Evolutionary conservation across 2,888 invertebrate species (phyloP).

Genomic region (Xestoiulus laeticollis): DNA sequence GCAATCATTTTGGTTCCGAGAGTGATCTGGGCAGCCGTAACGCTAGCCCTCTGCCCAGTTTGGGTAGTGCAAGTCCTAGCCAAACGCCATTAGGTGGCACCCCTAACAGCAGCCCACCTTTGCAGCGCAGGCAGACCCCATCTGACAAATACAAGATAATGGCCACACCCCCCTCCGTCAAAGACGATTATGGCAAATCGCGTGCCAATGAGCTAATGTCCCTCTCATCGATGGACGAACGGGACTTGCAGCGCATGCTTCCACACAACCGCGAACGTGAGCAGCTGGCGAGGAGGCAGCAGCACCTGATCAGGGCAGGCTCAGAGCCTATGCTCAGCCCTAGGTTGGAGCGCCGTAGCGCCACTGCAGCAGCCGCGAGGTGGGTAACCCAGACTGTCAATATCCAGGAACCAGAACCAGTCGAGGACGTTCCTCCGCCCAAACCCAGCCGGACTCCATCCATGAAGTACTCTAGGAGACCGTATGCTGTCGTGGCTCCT

Average conservation of each 20-base stretch:
- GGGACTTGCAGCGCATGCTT: neutral
- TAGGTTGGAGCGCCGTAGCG: slow-evolving; percentile 69
- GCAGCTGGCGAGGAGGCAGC: neutral
- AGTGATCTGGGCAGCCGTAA: slow-evolving; percentile 59
- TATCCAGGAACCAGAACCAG: neutral
- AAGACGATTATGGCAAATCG: slow-evolving; percentile 30
- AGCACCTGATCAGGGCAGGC: slow-evolving; percentile 70
- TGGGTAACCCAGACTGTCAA: slow-evolving; percentile 38
- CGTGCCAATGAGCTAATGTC: slow-evolving; percentile 36
- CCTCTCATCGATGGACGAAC: slow-evolving; percentile 21
- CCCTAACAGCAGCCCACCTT: slow-evolving; percentile 53
- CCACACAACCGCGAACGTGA: neutral
- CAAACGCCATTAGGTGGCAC: slow-evolving; percentile 51
- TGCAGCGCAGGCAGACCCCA: slow-evolving; percentile 48
- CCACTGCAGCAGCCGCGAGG: slow-evolving; percentile 62
- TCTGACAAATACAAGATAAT: neutral
- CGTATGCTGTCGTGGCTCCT: slow-evolving; percentile 49
- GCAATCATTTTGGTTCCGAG: slow-evolving; percentile 60
- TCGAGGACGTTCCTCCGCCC: slow-evolving; percentile 62
- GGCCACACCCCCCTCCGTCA: slow-evolving; percentile 17
- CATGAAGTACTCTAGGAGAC: slow-evolving; percentile 59
- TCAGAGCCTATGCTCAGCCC: slow-evolving; percentile 71
- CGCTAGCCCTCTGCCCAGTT: slow-evolving; percentile 58
- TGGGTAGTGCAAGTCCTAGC: slow-evolving; percentile 38
- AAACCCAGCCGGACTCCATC: slow-evolving; percentile 67